Percentiles rank a stretch among this genome's conserved stretches.
These are phyloP conservation scores for Phoebastria nigripes DNA, from an alignment of 2,797 vertebrate genomes.

Conservation along the genomic window DNA sequence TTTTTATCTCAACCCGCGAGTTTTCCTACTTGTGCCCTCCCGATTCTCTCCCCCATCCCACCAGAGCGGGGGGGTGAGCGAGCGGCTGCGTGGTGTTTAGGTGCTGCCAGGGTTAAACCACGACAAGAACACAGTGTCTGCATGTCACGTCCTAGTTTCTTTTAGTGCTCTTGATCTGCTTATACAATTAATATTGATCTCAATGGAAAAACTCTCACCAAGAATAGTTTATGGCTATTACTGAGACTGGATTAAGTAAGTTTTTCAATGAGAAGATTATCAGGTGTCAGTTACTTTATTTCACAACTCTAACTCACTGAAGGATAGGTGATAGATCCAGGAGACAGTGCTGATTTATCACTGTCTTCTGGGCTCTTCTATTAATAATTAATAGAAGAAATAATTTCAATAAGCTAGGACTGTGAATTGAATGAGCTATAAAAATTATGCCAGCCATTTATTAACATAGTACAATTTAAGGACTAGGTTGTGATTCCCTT, in stretches of 20 bases:
- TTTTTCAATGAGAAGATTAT: neutral
- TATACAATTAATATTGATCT: neutral
- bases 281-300: neutral
- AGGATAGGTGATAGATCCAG: neutral
- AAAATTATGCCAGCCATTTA: neutral
- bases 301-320: neutral
- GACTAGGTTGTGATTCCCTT: neutral
- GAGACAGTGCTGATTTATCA: neutral
- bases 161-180: neutral
- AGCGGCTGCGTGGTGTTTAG: too few relatives aligned
- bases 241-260: neutral
- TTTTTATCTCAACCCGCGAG: too few relatives aligned
- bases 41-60: too few relatives aligned
- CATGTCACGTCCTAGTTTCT: neutral
- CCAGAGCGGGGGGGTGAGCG: too few relatives aligned
- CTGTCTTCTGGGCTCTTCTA: neutral
- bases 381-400: neutral
- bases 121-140: neutral
- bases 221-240: neutral
- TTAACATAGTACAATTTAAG: neutral
- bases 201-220: neutral
- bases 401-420: neutral
- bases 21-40: too few relatives aligned
- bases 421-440: neutral
- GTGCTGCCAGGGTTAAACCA: too few relatives aligned